These are phyloP conservation scores for Ophion costatus DNA, from an alignment of 2,888 invertebrate genomes.

Conservation along the genomic window DNA sequence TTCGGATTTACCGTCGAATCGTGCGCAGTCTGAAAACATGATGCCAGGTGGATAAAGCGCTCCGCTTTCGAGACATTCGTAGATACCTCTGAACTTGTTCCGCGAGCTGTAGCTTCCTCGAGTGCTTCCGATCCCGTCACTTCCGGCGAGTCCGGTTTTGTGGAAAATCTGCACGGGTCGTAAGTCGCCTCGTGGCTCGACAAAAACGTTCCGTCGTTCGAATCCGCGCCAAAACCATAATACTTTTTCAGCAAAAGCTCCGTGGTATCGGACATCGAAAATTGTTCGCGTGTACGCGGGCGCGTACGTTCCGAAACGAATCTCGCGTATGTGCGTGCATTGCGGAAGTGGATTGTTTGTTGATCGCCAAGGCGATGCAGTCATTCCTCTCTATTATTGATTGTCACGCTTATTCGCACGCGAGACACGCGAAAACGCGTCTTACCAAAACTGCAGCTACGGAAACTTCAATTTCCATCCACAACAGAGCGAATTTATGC, in stretches of 20 bases:
- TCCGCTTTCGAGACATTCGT: neutral
- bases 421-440: too few relatives aligned
- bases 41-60: neutral
- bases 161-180: constrained; percentile 49
- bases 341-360: constrained; percentile 55
- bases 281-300: neutral
- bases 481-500: too few relatives aligned
- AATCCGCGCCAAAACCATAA: constrained; percentile 71
- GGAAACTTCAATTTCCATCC: too few relatives aligned
- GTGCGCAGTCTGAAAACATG: constrained; percentile 28
- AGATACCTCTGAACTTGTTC: constrained; percentile 48
- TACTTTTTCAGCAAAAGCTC: constrained; percentile 71
- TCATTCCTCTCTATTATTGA: constrained; percentile 40
- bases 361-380: constrained; percentile 59
- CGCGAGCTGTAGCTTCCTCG: constrained; percentile 18
- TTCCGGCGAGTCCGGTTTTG: constrained; percentile 53
- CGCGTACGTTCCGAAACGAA: neutral
- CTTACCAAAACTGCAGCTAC: too few relatives aligned
- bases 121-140: constrained; percentile 50
- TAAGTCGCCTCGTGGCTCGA: constrained; percentile 68
- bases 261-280: constrained; percentile 70
- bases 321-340: constrained; percentile 1
- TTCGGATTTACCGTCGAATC: constrained; percentile 46
- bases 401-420: neutral
- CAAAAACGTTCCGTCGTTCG: constrained; percentile 55